Percentiles rank a stretch among this genome's conserved stretches.
Evolutionary conservation across 2,113 vertebrate genomes (phyloP).

Genomic region (Clarias magur): DNA sequence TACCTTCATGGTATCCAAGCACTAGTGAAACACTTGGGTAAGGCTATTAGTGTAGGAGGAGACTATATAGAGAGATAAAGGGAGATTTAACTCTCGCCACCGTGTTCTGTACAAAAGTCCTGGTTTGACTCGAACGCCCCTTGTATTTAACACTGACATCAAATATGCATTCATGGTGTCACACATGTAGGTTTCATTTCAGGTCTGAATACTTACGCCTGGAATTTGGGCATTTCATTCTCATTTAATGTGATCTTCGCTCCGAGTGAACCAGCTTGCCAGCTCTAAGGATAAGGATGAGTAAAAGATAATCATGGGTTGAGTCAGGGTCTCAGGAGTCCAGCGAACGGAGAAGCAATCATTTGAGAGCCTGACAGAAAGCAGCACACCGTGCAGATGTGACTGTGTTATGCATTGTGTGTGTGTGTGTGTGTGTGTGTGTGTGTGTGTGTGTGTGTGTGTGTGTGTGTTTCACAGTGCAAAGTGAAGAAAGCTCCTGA

Average conservation of each 20-base stretch:
- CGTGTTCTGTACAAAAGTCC: too few relatives aligned
- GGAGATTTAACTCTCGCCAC: too few relatives aligned
- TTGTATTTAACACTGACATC: neutral
- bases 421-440: too few relatives aligned
- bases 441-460: neutral
- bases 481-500: neutral
- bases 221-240: neutral
- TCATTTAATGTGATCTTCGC: neutral
- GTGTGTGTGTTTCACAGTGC: neutral
- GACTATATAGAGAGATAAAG: too few relatives aligned
- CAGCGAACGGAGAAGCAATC: conserved; percentile 56
- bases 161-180: neutral
- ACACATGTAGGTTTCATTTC: too few relatives aligned
- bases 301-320: conserved; percentile 60
- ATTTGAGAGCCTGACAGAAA: conserved; percentile 56
- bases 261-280: conserved; percentile 45
- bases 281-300: conserved; percentile 55
- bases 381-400: neutral
- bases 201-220: neutral
- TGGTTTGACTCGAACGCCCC: too few relatives aligned
- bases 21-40: too few relatives aligned
- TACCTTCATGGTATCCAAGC: too few relatives aligned
- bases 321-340: conserved; percentile 64
- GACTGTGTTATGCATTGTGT: neutral
- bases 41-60: too few relatives aligned